Evolutionary conservation across 2,797 vertebrate genomes (phyloP).

Genomic region (Onychomys torridus): DNA sequence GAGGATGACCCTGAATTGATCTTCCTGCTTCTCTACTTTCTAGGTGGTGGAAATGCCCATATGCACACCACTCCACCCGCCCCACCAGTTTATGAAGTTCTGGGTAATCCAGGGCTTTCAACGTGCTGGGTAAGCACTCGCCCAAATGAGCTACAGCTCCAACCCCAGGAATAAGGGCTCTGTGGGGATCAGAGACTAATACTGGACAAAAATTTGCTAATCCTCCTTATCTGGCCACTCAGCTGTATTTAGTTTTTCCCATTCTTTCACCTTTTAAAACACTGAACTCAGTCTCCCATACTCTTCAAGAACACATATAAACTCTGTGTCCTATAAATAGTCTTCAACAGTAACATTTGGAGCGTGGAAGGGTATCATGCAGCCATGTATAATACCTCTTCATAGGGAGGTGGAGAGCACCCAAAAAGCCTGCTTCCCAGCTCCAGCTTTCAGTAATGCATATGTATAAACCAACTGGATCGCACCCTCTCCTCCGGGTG

Average conservation of each 20-base stretch:
- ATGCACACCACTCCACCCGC: background rate
- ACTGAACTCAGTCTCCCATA: background rate
- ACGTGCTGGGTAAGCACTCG: background rate
- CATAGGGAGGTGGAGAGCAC: background rate
- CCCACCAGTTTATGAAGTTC: background rate
- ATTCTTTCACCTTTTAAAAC: background rate
- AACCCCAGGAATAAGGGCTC: background rate
- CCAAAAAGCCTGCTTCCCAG: conserved; percentile 3
- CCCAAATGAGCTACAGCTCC: background rate
- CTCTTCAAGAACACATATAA: conserved; percentile 42
- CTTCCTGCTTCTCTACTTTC: background rate
- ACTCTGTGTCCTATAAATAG: background rate
- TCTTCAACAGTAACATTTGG: conserved; percentile 14
- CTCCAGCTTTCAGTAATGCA: background rate
- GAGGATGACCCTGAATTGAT: background rate
- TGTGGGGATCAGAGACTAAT: background rate
- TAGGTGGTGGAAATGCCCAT: background rate
- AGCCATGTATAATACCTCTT: background rate
- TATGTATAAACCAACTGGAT: background rate
- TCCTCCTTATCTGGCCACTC: conserved; percentile 5
- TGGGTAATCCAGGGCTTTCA: background rate
- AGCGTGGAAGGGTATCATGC: background rate
- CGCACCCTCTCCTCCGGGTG: background rate
- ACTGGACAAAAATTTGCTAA: background rate
- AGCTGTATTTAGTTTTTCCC: background rate